Base-by-base conservation (phyloP, 2,888 invertebrate species). In the Beris chalybata region DNA sequence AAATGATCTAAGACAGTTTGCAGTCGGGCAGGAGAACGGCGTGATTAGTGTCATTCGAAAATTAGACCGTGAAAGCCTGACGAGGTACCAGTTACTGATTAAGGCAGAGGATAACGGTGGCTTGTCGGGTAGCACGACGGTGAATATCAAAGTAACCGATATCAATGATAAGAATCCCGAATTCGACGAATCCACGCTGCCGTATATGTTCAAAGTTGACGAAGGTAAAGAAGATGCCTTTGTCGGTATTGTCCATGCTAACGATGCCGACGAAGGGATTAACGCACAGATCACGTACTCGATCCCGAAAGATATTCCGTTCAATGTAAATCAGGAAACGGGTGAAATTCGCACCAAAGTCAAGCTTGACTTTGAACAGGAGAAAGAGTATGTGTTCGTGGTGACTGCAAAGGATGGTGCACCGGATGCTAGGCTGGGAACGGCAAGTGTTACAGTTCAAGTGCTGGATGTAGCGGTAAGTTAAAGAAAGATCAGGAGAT, bases 81-180 rank as follows among this genome's bases (percentile, higher is more conserved):
- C 92, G 3, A 84, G 92, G 73, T 95, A 95, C 78, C 91, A 92
- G 77, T 78, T 95, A 84, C 92, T 92, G 75, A 87, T 95, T 59
- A 89, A 87, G 82, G 94, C 94, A 0, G 93, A 93, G 79, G 95
- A 95, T 76, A 88, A 90, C 30, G 93, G 93, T 2, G 91, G 90
- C 53, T 79, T 94, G 45, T 87, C 89, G 0, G 91, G 89, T 73
- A 92, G 90, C 1, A 90, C 92, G 0, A 92, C 91, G 0, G 91
- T 95, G 0, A 93, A 93, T 74, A 91, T 95, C 65, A 90, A 90
- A 76, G 92, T 95, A 2, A 92, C 93, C 0, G 95, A 95, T 74
- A 92, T 94, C 69, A 95, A 95, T 76, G 95, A 95, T 75, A 93
- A 94, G 74, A 94, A 93, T 77, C 95, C 95, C 0, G 91, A 91